These are phyloP conservation scores for Elgaria multicarinata DNA, from an alignment of 2,113 vertebrate species.

Conservation along the genomic window DNA sequence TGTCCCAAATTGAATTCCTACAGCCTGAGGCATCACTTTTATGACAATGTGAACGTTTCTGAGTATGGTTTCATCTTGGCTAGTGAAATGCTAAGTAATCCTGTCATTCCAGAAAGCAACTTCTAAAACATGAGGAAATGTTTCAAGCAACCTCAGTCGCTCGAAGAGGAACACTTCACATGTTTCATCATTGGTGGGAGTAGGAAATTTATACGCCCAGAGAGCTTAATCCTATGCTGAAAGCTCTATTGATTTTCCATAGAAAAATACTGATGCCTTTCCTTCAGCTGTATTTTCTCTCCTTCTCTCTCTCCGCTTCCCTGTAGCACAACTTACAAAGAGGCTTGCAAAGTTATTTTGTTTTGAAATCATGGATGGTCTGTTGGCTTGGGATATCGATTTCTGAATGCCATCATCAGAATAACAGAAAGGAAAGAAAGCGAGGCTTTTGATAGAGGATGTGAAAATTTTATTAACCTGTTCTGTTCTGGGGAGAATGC, in stretches of 20 bases:
- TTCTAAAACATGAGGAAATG: constrained; percentile 23
- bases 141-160: not conserved
- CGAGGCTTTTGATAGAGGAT: constrained; percentile 27
- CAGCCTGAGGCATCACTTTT: constrained; percentile 34
- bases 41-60: not conserved
- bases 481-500: not conserved
- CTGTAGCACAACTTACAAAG: not conserved
- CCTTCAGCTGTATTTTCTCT: not conserved
- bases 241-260: not conserved
- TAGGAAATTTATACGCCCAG: not conserved
- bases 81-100: not conserved
- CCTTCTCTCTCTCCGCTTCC: not conserved
- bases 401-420: constrained; percentile 15
- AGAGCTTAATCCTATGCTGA: not conserved
- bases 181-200: not conserved
- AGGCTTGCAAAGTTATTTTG: not conserved
- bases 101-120: not conserved
- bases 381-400: constrained; percentile 19
- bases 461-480: constrained; percentile 24
- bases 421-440: constrained; percentile 20
- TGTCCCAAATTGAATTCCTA: constrained; percentile 40
- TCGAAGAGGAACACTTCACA: rapidly evolving
- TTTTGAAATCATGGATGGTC: not conserved
- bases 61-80: constrained; percentile 29
- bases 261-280: not conserved